phyloP scores from a whole-genome alignment of 1,140 invertebrate species.

The Theocolax elegans region DNA sequence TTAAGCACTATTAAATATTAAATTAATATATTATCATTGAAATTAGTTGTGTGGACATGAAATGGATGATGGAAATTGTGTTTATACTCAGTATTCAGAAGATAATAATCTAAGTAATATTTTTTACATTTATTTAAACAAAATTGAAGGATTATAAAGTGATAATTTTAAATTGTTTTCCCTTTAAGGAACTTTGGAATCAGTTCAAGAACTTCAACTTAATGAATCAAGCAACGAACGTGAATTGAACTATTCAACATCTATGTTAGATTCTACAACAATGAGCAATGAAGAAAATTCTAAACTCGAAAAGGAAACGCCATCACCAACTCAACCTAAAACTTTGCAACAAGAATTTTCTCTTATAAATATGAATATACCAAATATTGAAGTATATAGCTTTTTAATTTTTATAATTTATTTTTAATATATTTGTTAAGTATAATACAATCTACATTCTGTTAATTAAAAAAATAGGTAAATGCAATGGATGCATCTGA shows the following conservation, averaged over 20 bases:
- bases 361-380: constrained; percentile 86
- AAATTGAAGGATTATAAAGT: constrained; percentile 18
- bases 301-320: constrained; percentile 60
- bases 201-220: constrained; percentile 61
- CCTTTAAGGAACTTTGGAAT: constrained; percentile 57
- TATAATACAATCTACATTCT: constrained; percentile 2
- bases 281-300: constrained; percentile 50
- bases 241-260: constrained; percentile 56
- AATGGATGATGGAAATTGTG: constrained; percentile 59
- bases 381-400: constrained; percentile 79
- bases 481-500: constrained; percentile 76
- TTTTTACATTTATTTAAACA: constrained; percentile 16
- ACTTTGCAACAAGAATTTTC: constrained; percentile 89
- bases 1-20: constrained; percentile 5
- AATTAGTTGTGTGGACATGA: constrained; percentile 61
- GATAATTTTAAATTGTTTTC: constrained; percentile 21
- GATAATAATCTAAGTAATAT: constrained; percentile 60
- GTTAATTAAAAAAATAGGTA: constrained; percentile 50
- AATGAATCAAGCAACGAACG: constrained; percentile 58
- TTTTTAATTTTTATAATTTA: neutral
- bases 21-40: no score
- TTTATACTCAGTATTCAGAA: constrained; percentile 63
- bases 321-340: constrained; percentile 68
- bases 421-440: neutral
- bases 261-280: constrained; percentile 52